Conservation (phyloP, 2,113 vertebrate genomes). For the Podocnemis expansa region DNA sequence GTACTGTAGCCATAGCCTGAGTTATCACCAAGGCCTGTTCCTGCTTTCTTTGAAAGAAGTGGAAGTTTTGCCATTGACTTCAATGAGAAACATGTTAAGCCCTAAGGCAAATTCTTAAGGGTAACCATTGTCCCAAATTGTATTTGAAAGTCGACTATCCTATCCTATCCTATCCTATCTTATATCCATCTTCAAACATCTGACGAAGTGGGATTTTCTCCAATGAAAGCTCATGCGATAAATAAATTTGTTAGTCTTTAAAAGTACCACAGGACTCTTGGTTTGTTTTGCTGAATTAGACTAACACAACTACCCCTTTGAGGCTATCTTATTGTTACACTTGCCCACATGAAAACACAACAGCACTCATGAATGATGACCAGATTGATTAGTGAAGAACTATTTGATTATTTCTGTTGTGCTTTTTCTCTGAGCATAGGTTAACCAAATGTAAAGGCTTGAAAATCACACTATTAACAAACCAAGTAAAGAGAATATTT, state of each 20-base stretch:
- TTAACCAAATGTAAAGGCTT: constrained; percentile 61
- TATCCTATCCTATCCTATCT: too few species aligned
- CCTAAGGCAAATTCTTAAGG: neutral
- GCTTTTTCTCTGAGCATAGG: constrained; percentile 25
- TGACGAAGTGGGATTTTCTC: too few species aligned
- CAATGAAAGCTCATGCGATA: too few species aligned
- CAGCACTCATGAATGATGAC: constrained; percentile 27
- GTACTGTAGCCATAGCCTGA: too few species aligned
- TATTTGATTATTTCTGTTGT: constrained; percentile 43
- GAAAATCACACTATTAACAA: constrained; percentile 55
- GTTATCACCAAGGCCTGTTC: too few species aligned
- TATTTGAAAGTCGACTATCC: neutral
- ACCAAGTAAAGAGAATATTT: constrained; percentile 62
- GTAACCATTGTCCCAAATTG: constrained; percentile 3
- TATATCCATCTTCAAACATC: too few species aligned
- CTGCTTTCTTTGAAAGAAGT: neutral
- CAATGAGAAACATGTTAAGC: neutral
- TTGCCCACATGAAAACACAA: neutral
- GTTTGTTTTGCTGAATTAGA: too few species aligned
- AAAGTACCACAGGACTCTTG: too few species aligned
- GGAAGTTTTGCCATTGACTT: constrained; percentile 12
- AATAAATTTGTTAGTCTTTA: too few species aligned
- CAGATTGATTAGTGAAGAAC: constrained; percentile 66
- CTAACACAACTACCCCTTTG: too few species aligned
- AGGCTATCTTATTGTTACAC: too few species aligned